These are phyloP conservation scores for Perognathus longimembris DNA, from an alignment of 2,113 vertebrate species.

Conservation along the genomic window DNA sequence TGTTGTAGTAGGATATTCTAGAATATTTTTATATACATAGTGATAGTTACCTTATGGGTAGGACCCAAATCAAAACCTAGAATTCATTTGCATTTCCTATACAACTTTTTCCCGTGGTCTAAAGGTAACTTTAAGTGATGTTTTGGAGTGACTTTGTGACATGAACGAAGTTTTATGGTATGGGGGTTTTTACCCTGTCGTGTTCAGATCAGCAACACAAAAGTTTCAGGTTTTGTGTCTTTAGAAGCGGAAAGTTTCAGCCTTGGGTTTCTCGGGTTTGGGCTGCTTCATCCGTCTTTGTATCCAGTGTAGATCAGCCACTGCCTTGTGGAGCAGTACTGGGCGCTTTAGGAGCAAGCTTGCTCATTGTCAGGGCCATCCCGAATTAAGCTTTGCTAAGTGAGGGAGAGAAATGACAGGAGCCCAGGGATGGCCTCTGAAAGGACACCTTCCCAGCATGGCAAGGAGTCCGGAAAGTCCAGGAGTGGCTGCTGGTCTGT, in stretches of 20 bases:
- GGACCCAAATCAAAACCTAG: background rate
- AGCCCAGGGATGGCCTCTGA: background rate
- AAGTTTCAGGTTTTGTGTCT: background rate
- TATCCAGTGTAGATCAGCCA: fast-evolving
- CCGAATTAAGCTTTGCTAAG: background rate
- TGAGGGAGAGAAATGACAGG: background rate
- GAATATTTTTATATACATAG: too few relatives aligned
- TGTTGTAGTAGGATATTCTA: too few relatives aligned
- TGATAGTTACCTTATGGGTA: too few relatives aligned
- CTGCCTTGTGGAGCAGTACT: background rate
- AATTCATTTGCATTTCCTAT: background rate
- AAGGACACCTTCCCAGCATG: background rate
- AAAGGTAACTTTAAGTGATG: too few relatives aligned
- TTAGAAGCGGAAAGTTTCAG: background rate
- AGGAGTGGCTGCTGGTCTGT: background rate
- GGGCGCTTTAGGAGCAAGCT: background rate
- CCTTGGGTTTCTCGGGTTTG: background rate
- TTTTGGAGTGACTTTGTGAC: background rate
- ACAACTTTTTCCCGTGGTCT: too few relatives aligned
- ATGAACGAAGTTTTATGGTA: background rate
- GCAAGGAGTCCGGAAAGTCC: background rate
- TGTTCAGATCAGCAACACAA: background rate
- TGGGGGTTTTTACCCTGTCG: background rate
- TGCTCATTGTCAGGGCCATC: background rate
- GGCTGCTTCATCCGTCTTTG: background rate